These are phyloP conservation scores for Dascyllus trimaculatus DNA, from an alignment of 2,113 vertebrate genomes.

Conservation along the genomic window DNA sequence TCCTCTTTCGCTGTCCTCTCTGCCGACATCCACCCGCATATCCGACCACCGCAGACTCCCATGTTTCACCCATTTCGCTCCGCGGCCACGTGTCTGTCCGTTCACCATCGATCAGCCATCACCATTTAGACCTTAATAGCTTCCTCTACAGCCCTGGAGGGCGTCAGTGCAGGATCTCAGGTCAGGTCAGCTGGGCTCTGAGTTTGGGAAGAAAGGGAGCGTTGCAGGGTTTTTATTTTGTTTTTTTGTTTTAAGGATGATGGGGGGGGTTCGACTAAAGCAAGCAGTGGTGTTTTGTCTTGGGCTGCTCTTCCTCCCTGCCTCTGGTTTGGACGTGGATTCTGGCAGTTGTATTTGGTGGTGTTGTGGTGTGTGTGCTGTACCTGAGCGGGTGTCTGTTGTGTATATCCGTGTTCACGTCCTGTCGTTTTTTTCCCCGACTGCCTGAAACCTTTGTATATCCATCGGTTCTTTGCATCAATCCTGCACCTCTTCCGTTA, in stretches of 20 bases:
- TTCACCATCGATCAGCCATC: slow-evolving; percentile 85
- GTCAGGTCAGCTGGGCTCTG: slow-evolving; percentile 66
- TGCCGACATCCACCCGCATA: slow-evolving; percentile 75
- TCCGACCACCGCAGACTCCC: slow-evolving; percentile 74
- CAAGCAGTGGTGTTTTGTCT: slow-evolving; percentile 80
- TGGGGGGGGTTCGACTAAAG: slow-evolving; percentile 64
- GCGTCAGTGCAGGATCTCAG: slow-evolving; percentile 75
- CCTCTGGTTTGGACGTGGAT: slow-evolving; percentile 80
- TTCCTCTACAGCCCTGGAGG: slow-evolving; percentile 61
- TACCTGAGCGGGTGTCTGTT: slow-evolving; percentile 46
- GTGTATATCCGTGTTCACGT: slow-evolving; percentile 58
- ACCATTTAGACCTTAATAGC: slow-evolving; percentile 77
- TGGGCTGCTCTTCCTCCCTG: slow-evolving; percentile 84
- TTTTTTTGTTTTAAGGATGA: background rate
- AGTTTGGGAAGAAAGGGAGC: background rate
- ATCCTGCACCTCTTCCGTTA: slow-evolving; percentile 61
- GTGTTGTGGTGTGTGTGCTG: slow-evolving; percentile 56
- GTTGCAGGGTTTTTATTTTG: background rate
- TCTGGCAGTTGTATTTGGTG: slow-evolving; percentile 64
- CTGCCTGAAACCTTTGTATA: slow-evolving; percentile 71
- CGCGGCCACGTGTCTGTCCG: slow-evolving; percentile 85
- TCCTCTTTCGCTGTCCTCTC: slow-evolving; percentile 75
- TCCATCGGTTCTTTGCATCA: slow-evolving; percentile 70
- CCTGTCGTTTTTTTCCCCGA: slow-evolving; percentile 68
- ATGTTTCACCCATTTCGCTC: slow-evolving; percentile 81